These are phyloP conservation scores for Cosmia trapezina DNA, from an alignment of 2,888 invertebrate species.

Conservation along the genomic window DNA sequence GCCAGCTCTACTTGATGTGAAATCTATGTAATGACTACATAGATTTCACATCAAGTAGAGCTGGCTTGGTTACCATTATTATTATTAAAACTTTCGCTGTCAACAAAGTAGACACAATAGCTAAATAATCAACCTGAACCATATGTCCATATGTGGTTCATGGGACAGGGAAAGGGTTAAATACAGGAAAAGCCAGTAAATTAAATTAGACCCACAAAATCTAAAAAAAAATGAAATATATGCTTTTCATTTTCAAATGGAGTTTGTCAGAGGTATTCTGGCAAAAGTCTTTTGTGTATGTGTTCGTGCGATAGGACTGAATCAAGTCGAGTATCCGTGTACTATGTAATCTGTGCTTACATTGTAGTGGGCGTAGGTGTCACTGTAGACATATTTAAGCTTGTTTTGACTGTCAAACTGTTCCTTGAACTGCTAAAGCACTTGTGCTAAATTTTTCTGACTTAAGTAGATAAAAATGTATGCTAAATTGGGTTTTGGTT, in stretches of 20 bases:
- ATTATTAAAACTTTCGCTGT: not conserved
- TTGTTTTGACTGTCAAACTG: slow-evolving; percentile 13
- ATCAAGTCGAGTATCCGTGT: slow-evolving; percentile 21
- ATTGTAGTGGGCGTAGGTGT: slow-evolving; percentile 51
- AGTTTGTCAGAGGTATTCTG: not conserved
- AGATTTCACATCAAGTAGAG: no score
- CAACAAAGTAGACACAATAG: no score
- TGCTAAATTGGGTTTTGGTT: not conserved
- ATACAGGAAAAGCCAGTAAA: not conserved
- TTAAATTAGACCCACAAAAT: not conserved
- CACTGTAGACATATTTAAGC: slow-evolving; percentile 37
- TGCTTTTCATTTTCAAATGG: not conserved
- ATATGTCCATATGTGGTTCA: no score
- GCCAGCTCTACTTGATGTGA: not conserved
- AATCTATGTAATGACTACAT: not conserved
- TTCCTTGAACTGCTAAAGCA: slow-evolving; percentile 6
- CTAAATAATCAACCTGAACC: no score
- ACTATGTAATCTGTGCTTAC: slow-evolving; percentile 18
- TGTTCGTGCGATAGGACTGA: not conserved
- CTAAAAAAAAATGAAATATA: not conserved
- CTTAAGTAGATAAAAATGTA: not conserved
- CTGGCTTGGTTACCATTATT: not conserved
- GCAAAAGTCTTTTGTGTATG: not conserved
- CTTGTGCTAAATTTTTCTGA: not conserved
- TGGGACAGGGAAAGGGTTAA: no score